phyloP scores from a whole-genome alignment of 2,113 vertebrate genomes.

The Piaya cayana region DNA sequence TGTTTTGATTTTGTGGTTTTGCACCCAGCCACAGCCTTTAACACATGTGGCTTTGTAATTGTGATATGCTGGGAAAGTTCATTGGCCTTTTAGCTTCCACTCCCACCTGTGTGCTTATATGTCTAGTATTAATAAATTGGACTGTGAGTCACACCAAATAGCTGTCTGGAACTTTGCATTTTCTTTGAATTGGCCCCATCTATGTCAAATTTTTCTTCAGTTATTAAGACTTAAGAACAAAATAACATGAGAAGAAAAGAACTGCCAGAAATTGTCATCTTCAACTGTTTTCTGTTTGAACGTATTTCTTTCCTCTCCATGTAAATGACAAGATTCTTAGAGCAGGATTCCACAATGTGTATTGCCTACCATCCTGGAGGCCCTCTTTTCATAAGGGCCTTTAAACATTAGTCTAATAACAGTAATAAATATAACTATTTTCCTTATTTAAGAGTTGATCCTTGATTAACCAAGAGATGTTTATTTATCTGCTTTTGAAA shows the following conservation, averaged over 20 bases:
- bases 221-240: neutral
- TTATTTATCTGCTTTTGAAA: neutral
- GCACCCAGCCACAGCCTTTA: neutral
- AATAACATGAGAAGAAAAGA: neutral
- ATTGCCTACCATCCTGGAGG: neutral
- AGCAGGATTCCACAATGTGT: neutral
- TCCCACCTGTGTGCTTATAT: neutral
- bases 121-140: neutral
- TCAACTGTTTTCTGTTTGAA: neutral
- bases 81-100: slow-evolving; percentile 25
- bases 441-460: neutral
- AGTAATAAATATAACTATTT: neutral
- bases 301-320: neutral
- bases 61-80: slow-evolving; percentile 46
- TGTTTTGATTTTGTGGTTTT: neutral
- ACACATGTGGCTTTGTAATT: slow-evolving; percentile 61
- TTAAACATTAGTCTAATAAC: neutral
- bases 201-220: neutral
- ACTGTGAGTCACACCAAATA: neutral
- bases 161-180: neutral
- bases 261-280: neutral
- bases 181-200: neutral
- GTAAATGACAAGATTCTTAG: neutral
- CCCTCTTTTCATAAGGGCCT: neutral
- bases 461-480: neutral